Evolutionary conservation across 1,140 invertebrate genomes (phyloP).

Genomic region (Piezodorus guildinii): DNA sequence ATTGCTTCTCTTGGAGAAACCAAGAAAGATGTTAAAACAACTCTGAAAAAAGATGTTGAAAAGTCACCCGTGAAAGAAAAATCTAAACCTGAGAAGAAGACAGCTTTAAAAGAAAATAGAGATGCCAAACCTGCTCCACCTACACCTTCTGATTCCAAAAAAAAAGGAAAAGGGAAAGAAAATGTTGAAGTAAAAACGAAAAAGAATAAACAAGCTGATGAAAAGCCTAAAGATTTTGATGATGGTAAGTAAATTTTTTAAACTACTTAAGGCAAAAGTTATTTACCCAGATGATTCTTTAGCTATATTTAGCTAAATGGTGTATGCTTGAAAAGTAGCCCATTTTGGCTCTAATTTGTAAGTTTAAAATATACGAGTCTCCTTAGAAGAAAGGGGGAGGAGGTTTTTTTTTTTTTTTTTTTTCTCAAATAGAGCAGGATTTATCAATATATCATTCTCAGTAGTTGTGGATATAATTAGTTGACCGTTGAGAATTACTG

Average conservation of each 20-base stretch:
- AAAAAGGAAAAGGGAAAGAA: constrained; percentile 35
- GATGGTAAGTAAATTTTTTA: constrained; percentile 40
- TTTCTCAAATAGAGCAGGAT: too few species aligned
- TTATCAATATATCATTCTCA: too few species aligned
- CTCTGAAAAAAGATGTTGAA: constrained; percentile 32
- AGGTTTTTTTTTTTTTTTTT: too few species aligned
- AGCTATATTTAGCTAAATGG: too few species aligned
- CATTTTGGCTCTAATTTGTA: too few species aligned
- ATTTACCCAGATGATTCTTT: too few species aligned
- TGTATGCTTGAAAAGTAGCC: too few species aligned
- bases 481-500: too few species aligned
- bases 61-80: constrained; percentile 30
- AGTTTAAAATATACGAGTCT: too few species aligned
- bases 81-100: constrained; percentile 22
- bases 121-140: constrained; percentile 31
- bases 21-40: constrained; percentile 23
- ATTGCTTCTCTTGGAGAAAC: constrained; percentile 30
- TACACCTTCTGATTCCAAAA: constrained; percentile 34
- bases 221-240: constrained; percentile 59
- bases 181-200: constrained; percentile 36
- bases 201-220: constrained; percentile 39
- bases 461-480: too few species aligned
- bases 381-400: too few species aligned
- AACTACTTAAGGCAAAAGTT: too few species aligned
- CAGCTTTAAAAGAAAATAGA: constrained; percentile 29